phyloP scores from a whole-genome alignment of 1,140 invertebrate species.

The Drosophila pruinosa region DNA sequence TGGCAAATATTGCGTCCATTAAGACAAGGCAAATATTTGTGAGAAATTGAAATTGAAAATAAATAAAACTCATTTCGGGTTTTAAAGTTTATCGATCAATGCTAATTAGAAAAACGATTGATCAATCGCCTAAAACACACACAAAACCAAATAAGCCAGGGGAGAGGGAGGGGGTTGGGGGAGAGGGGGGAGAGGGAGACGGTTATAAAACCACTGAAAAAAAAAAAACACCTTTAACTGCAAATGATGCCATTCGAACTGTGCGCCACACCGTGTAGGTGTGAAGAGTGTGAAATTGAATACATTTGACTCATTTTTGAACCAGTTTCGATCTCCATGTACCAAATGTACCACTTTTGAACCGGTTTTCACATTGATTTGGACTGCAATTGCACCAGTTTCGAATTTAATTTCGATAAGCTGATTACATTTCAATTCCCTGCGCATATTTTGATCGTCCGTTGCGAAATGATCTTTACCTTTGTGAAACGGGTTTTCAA shows the following conservation, averaged over 20 bases:
- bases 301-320: conserved; percentile 15
- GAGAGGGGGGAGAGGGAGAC: no score
- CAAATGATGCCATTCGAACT: conserved; percentile 4
- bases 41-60: not conserved
- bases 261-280: conserved; percentile 6
- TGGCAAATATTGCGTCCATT: not conserved
- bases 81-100: conserved; percentile 62
- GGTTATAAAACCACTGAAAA: conserved; percentile 4
- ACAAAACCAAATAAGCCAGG: conserved; percentile 12
- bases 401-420: not conserved
- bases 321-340: conserved; percentile 7
- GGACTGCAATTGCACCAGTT: not conserved
- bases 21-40: conserved; percentile 16
- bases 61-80: conserved; percentile 12
- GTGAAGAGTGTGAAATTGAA: conserved; percentile 19
- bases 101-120: conserved; percentile 69
- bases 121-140: conserved; percentile 51
- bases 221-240: not conserved
- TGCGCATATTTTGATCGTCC: not conserved
- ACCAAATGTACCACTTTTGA: conserved; percentile 4
- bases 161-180: not conserved
- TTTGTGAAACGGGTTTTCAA: not conserved
- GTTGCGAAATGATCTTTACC: not conserved
- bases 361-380: conserved; percentile 5
- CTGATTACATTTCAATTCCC: not conserved